Evolutionary conservation across 2,888 invertebrate species (phyloP).

Genomic region (Brenthis hecate): DNA sequence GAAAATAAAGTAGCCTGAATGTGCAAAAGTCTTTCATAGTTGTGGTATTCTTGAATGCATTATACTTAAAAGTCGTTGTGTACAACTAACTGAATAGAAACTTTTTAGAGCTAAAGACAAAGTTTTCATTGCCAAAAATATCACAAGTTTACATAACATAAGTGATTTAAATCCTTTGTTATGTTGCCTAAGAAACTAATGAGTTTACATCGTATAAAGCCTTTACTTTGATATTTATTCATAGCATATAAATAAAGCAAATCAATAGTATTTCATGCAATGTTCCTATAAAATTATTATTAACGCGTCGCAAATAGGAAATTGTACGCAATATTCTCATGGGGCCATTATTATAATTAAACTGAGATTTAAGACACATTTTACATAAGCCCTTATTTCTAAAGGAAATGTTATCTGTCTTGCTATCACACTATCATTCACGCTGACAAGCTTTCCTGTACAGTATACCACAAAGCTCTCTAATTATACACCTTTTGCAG

Average conservation of each 20-base stretch:
- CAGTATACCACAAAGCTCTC: constrained; percentile 10
- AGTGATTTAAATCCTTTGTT: too few relatives aligned
- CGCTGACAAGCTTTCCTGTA: constrained; percentile 50
- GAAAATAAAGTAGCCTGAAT: too few relatives aligned
- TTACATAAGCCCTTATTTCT: constrained; percentile 41
- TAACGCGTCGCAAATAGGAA: constrained; percentile 15
- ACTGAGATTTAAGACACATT: constrained; percentile 26
- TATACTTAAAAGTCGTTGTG: too few relatives aligned
- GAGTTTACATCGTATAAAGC: background rate
- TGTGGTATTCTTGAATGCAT: too few relatives aligned
- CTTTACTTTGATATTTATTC: background rate
- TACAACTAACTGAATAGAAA: too few relatives aligned
- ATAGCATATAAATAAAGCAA: constrained; percentile 3
- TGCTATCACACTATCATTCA: constrained; percentile 54
- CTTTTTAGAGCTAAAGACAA: too few relatives aligned
- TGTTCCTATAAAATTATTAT: constrained; percentile 16
- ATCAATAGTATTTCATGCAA: constrained; percentile 10
- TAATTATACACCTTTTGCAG: constrained; percentile 1
- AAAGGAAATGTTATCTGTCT: constrained; percentile 48
- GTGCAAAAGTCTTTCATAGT: too few relatives aligned
- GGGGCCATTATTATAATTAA: constrained; percentile 24
- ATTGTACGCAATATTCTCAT: constrained; percentile 15
- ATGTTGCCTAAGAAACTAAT: too few relatives aligned
- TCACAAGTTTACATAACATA: too few relatives aligned
- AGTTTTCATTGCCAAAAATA: too few relatives aligned